Base-by-base conservation (phyloP, 2,888 invertebrate species). In the Cheilosia pagana region DNA sequence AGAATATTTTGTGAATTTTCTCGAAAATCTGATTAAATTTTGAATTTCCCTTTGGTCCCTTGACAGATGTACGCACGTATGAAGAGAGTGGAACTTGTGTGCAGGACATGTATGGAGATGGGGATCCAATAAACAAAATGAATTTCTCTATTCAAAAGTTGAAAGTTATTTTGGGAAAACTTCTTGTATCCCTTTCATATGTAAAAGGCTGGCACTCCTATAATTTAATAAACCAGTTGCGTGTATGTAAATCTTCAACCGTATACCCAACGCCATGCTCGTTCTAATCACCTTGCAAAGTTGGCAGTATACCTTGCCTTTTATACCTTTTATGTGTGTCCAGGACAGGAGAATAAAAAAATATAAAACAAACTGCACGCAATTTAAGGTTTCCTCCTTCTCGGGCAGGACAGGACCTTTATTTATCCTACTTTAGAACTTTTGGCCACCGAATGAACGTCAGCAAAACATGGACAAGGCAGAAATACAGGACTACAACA, bases 171-270 rank as follows among this genome's bases (percentile, higher is more conserved):
- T 45, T 45, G 16, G 41, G 31, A 19, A 77, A 67, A 41, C 52
- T 67, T 50, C 2, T 4, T 41, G 31, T 52, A 53, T 28, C 60
- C 59, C 50, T 68, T 41, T 65, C 50, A 53, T 68, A 53, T 35
- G 23, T 35, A 23, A 7, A 28, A 28, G n/a, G 25, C n/a, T 21
- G 23, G 31, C 28, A 45, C 41, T 52, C 5, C 25, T 31, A 53
- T 60, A 53, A 70, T 76, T 65, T 39, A 75, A 65, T 83, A 78
- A 75, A 83, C 83, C 35, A 83, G 83, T 83, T 83, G 83, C 78
- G 70, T 79, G 68, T 52, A 70, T 68, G 60, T 68, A 35, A 50
- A 31, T 57, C 25, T 57, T 35, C 16, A 45, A 45, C 45, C 8
- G 19, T 45, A 45, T 43, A 23, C 21, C 68, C 45, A 35, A 35